Conservation (phyloP, 2,888 invertebrate genomes). For the Trissolcus brochymenae region DNA sequence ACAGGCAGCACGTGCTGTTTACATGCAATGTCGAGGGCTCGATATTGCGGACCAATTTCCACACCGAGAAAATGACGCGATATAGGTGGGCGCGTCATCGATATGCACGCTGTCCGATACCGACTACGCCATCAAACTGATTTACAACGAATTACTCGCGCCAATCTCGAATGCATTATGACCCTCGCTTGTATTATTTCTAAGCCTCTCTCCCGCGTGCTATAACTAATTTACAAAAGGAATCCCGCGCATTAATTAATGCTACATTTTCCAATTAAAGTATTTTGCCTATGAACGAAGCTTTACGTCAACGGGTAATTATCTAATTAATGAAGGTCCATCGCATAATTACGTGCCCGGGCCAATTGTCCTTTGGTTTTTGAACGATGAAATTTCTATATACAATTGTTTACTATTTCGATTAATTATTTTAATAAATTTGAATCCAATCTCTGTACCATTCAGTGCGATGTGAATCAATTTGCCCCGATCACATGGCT, state of each 20-base stretch:
- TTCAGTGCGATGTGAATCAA: too few relatives aligned
- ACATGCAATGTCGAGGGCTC: constrained; percentile 16
- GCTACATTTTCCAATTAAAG: constrained; percentile 24
- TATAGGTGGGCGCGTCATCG: constrained; percentile 8
- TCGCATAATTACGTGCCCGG: constrained; percentile 8
- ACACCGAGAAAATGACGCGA: constrained; percentile 9
- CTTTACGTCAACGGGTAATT: constrained; percentile 11
- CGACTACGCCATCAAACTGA: constrained; percentile 31
- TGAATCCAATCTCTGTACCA: too few relatives aligned
- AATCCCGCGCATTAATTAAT: constrained; percentile 22
- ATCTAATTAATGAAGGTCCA: constrained; percentile 35
- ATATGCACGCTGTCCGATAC: constrained; percentile 11
- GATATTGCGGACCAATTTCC: constrained; percentile 18
- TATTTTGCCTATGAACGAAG: constrained; percentile 26
- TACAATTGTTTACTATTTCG: constrained; percentile 3
- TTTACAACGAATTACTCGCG: constrained; percentile 44
- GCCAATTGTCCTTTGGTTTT: constrained; percentile 12
- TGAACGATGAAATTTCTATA: not conserved
- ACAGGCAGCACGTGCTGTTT: constrained; percentile 17
- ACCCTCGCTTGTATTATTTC: too few relatives aligned
- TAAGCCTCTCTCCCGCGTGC: not conserved
- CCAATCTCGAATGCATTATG: constrained; percentile 17
- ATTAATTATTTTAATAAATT: constrained; percentile 16
- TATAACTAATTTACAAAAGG: constrained; percentile 29
- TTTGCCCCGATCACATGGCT: too few relatives aligned